Evolutionary conservation across 2,113 vertebrate genomes (phyloP).

Genomic region (Paradisaea rubra): DNA sequence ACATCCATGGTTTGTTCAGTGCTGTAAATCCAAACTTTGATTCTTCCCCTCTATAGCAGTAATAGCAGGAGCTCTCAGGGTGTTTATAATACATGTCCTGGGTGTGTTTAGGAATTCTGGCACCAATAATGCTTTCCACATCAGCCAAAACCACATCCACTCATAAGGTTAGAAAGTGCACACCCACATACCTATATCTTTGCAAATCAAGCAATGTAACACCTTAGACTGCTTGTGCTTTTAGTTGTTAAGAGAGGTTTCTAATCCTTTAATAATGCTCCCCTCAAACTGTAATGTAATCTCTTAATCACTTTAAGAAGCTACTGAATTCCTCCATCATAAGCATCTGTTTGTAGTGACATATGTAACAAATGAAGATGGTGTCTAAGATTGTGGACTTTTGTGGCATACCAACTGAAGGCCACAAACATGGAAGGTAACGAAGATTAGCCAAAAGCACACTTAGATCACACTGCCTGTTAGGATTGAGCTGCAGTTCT

Average conservation of each 20-base stretch:
- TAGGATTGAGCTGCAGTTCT: not conserved
- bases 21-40: not conserved
- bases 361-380: not conserved
- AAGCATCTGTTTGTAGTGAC: constrained; percentile 10
- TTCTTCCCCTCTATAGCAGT: not conserved
- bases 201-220: not conserved
- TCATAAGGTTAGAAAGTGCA: not conserved
- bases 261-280: constrained; percentile 27
- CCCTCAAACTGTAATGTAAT: constrained; percentile 18
- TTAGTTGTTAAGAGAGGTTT: not conserved
- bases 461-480: not conserved
- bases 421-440: not conserved
- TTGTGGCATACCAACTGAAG: not conserved
- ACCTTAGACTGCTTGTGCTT: not conserved
- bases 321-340: constrained; percentile 8
- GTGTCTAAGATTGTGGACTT: not conserved
- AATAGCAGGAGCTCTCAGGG: not conserved
- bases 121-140: not conserved
- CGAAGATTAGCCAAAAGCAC: not conserved
- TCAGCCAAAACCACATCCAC: not conserved
- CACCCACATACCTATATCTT: not conserved
- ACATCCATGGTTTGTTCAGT: not conserved
- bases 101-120: constrained; percentile 12
- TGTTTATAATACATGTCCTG: not conserved
- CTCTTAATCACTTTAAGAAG: constrained; percentile 33